Evolutionary conservation across 2,797 vertebrate genomes (phyloP), one percentile per base, ranked within the genome.

Genomic region (Sebastolobus altivelis): DNA sequence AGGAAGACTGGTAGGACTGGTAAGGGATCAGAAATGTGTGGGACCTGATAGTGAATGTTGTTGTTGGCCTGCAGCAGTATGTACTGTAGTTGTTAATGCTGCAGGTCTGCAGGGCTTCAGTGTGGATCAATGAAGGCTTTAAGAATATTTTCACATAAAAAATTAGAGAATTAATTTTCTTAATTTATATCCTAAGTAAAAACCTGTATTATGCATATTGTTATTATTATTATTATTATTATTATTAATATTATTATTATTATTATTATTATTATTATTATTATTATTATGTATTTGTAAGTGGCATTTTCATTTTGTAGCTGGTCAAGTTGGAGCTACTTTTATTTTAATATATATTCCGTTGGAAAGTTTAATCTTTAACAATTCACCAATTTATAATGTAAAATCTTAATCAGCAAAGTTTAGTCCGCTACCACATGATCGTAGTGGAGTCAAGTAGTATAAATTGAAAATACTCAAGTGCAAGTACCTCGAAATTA

Each of bases 1-100:
- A 11, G 52, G 67, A 22, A 46, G 70, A n/a, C 61, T 78, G 70
- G 71, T 46, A 13, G 9, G 13, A 72, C 5, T 62, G 72, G 43
- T 27, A 31, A 71, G 60, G 20, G 43, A 33, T 82, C 9, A 70
- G 73, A 84, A 82, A 58, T 69, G 58, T 67, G 77, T 72, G 73
- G 40, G 55, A 77, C 31, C 65, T 81, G 78, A 89, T 75, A 55
- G 35, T 52, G 66, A 49, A 75, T 90, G 80, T 89, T 89, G 60
- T 78, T 79, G 70, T 83, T 91, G 88, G 87, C 77, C 62, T 43
- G 65, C 5, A 8, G 25, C 4, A 4, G 20, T 54, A 10, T 59
- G 43, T 25, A 5, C 62, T 65, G 40, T 49, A 75, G 65, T 38
- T 37, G 62, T 40, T 70, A 4, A 2, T 4, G 0, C 59, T 54